Conservation (phyloP, 2,888 invertebrate species). For the Cerceris rybyensis region DNA sequence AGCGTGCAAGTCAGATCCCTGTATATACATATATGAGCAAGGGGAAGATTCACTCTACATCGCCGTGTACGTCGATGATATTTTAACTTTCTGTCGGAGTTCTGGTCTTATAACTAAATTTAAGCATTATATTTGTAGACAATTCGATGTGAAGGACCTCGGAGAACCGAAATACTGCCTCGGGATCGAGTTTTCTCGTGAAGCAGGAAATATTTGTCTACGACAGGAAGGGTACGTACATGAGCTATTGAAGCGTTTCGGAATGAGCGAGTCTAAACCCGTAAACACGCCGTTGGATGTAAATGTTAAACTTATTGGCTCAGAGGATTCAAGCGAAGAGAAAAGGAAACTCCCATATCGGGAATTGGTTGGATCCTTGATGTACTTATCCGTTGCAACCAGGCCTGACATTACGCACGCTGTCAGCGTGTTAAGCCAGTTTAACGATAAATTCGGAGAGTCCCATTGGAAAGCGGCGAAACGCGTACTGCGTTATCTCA, state of each 20-base stretch:
- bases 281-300: neutral
- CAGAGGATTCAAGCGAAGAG: neutral
- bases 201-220: neutral
- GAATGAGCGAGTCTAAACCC: neutral
- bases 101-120: neutral
- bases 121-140: neutral
- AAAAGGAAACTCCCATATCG: neutral
- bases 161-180: neutral
- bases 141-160: neutral
- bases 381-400: conserved; percentile 4
- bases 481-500: too few species aligned
- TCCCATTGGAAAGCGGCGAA: neutral
- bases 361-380: conserved; percentile 3
- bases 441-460: neutral
- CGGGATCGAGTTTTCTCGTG: neutral
- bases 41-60: too few species aligned
- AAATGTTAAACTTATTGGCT: neutral
- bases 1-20: too few species aligned
- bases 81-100: neutral
- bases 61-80: too few species aligned
- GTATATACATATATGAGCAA: too few species aligned
- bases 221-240: neutral
- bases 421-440: conserved; percentile 1
- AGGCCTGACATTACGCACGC: conserved; percentile 18
- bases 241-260: neutral